phyloP scores from a whole-genome alignment of 64 coral and sea anemone species.

The Anthopleura sola region DNA sequence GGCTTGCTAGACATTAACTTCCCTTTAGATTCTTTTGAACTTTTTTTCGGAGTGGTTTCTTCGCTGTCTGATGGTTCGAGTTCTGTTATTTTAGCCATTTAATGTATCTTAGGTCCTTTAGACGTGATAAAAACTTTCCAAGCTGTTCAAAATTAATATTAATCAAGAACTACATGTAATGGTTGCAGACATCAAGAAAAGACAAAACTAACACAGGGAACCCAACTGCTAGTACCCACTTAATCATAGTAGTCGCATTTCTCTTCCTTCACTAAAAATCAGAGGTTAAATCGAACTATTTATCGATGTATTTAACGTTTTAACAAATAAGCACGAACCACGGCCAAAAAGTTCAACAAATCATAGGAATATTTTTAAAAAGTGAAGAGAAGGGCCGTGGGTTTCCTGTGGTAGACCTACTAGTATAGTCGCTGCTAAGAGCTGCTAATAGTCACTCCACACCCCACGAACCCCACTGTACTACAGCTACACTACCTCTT shows the following conservation, averaged over 20 bases:
- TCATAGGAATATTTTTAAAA: too few species aligned
- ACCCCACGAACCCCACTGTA: too few species aligned
- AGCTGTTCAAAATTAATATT: too few species aligned
- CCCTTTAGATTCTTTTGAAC: conserved; percentile 1
- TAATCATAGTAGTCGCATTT: background rate
- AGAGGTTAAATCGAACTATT: too few species aligned
- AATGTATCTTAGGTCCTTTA: background rate
- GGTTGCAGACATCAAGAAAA: background rate
- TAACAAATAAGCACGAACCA: too few species aligned
- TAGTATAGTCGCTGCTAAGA: too few species aligned
- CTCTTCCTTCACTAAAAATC: background rate
- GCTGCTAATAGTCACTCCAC: too few species aligned
- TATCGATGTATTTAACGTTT: too few species aligned
- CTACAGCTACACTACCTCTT: too few species aligned
- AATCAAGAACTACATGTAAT: background rate
- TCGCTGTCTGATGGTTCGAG: conserved; percentile 5
- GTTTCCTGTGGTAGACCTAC: background rate
- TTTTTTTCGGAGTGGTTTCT: conserved; percentile 3
- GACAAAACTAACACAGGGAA: background rate
- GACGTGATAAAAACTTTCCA: too few species aligned
- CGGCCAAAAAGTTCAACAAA: too few species aligned
- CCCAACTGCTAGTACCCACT: background rate
- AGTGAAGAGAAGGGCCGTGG: background rate
- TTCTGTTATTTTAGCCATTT: conserved; percentile 32
- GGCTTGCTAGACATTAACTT: background rate